phyloP scores from a whole-genome alignment of 2,888 invertebrate genomes.

The Ennomos quercinarius region DNA sequence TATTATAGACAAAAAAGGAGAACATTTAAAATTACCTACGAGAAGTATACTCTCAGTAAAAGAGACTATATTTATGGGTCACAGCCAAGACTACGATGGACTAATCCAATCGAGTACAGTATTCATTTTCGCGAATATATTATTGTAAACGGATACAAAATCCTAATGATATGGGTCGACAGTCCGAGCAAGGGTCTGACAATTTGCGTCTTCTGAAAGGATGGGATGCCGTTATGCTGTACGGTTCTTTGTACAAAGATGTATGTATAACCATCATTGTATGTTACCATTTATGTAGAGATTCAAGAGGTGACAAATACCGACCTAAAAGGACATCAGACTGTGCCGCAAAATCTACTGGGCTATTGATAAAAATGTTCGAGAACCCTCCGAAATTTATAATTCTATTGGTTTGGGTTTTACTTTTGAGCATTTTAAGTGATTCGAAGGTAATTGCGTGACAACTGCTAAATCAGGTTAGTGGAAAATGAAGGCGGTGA shows the following conservation, averaged over 20 bases:
- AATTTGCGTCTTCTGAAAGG: slow-evolving; percentile 35
- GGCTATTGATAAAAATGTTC: too few species aligned
- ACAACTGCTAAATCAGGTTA: too few species aligned
- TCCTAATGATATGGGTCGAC: slow-evolving; percentile 44
- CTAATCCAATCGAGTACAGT: slow-evolving; percentile 30
- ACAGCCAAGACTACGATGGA: not conserved
- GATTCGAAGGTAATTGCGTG: too few species aligned
- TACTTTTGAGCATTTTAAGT: too few species aligned
- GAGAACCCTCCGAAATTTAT: too few species aligned
- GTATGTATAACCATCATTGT: slow-evolving; percentile 17
- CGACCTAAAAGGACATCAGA: slow-evolving; percentile 7
- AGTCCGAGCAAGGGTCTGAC: slow-evolving; percentile 34
- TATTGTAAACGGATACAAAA: slow-evolving; percentile 32
- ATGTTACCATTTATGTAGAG: slow-evolving; percentile 14
- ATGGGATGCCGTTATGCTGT: slow-evolving; percentile 21
- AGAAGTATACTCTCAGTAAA: slow-evolving; percentile 17
- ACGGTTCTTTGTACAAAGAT: slow-evolving; percentile 21
- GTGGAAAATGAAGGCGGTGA: too few species aligned
- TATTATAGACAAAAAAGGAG: too few species aligned
- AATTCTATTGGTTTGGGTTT: too few species aligned
- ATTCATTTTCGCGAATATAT: slow-evolving; percentile 35
- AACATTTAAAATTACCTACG: not conserved
- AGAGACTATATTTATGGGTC: slow-evolving; percentile 1
- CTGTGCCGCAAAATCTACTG: not conserved
- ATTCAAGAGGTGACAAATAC: slow-evolving; percentile 3